Conservation (phyloP, 1,140 invertebrate species). For the Drosophila rhopaloa region DNA sequence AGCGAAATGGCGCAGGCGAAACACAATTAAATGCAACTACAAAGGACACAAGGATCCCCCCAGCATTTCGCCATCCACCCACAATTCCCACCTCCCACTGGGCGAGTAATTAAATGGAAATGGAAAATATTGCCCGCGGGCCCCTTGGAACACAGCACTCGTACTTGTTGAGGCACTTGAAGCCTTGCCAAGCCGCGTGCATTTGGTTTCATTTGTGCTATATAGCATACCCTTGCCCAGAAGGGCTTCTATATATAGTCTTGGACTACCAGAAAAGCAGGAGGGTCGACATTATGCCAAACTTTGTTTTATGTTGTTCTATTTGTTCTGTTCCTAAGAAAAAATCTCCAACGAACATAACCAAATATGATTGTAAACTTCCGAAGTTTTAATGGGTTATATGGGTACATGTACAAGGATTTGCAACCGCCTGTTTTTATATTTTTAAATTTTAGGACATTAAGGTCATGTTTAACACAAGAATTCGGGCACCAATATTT, state of each 20-base stretch:
- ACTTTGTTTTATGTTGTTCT: not conserved
- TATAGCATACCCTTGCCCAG: conserved; percentile 16
- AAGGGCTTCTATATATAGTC: conserved; percentile 18
- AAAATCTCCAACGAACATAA: not conserved
- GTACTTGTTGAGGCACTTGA: conserved; percentile 66
- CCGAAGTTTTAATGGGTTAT: too few relatives aligned
- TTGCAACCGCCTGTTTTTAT: too few relatives aligned
- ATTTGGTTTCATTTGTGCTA: conserved; percentile 37
- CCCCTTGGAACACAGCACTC: conserved; percentile 18
- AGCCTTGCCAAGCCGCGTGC: conserved; percentile 42
- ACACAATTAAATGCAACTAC: conserved; percentile 73
- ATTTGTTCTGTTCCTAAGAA: not conserved
- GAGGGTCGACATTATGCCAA: not conserved
- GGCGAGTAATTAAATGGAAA: conserved; percentile 75
- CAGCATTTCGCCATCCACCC: conserved; percentile 1
- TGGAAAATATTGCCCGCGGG: conserved; percentile 54
- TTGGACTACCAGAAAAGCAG: not conserved
- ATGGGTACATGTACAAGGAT: too few relatives aligned
- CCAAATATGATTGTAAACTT: not conserved
- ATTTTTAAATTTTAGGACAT: too few relatives aligned
- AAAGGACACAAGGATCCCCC: conserved; percentile 47
- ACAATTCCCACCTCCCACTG: conserved; percentile 18
- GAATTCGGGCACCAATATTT: not conserved
- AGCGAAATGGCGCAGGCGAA: conserved; percentile 72
- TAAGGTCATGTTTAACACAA: not conserved